A percentile compares a stretch with the other conserved stretches of the same genome.
Evolutionary conservation across 2,888 invertebrate species (phyloP).

Genomic region (Cephus pulcher): DNA sequence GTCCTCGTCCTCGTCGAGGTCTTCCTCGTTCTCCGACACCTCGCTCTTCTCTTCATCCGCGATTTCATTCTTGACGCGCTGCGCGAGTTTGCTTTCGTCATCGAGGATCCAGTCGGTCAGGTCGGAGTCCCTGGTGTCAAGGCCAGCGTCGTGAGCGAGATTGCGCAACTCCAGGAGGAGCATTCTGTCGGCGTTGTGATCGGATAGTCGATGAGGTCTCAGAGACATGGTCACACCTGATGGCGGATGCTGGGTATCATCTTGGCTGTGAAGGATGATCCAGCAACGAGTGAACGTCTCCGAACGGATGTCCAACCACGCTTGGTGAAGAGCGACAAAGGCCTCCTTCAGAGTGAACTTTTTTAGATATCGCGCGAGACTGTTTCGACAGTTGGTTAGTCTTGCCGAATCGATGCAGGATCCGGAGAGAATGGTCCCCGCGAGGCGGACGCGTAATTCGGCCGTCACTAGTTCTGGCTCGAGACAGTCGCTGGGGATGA

Average conservation of each 20-base stretch:
- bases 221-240: constrained; percentile 22
- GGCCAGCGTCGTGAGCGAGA: constrained; percentile 48
- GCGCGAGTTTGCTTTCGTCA: constrained; percentile 47
- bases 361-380: constrained; percentile 39
- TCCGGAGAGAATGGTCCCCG: constrained; percentile 47
- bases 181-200: constrained; percentile 42
- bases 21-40: constrained; percentile 27
- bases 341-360: constrained; percentile 65
- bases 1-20: constrained; percentile 41
- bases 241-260: constrained; percentile 4
- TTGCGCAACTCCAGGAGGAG: constrained; percentile 44
- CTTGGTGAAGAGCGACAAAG: constrained; percentile 66
- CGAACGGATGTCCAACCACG: constrained; percentile 65
- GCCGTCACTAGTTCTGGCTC: constrained; percentile 54
- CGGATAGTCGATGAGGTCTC: constrained; percentile 21
- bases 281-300: constrained; percentile 65
- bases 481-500: constrained; percentile 50
- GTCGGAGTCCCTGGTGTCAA: constrained; percentile 46
- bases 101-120: constrained; percentile 52
- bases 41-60: constrained; percentile 27
- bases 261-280: constrained; percentile 37
- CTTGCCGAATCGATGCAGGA: neutral
- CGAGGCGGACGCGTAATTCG: constrained; percentile 63
- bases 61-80: constrained; percentile 43
- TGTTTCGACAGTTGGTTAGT: constrained; percentile 1